Evolutionary conservation across 2,797 vertebrate genomes (phyloP), one percentile per base, ranked within the genome.

Genomic region (Parauchenoglanis ngamensis): DNA sequence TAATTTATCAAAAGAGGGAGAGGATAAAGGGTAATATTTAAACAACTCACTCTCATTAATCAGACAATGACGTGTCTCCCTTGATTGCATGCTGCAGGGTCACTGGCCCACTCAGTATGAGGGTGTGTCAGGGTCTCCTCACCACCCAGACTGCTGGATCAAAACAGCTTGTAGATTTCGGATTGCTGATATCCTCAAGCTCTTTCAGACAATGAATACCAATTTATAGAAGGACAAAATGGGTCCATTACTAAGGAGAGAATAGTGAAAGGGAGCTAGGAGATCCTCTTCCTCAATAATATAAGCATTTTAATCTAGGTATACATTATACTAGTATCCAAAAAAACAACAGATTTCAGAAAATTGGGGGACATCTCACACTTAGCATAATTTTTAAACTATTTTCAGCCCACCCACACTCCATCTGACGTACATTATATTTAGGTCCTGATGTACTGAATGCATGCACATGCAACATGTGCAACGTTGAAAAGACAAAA

Each of bases 41-140:
- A 86, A 89, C 90, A 88, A 89, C 90, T 90, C 85, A 84, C 89
- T 91, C 85, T 88, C 88, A 91, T 90, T 92, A 90, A 91, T 91
- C 90, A 89, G 91, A 86, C 77, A 72, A 75, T 87, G 52, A 80
- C 76, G 67, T 77, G 73, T 75, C 72, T 68, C 73, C 83, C 80
- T 86, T 65, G 68, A 88, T 85, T 77, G 83, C 83, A 67, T 21
- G 75, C 84, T 46, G 78, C 87, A 82, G 83, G 90, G 87, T 88
- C 87, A 72, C 84, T 31, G 80, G 68, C 78, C 82, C 80, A 19
- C 70, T 81, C 63, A 17, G 23, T 73, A 54, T 6, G 46, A 76
- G 80, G 67, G 57, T 35, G 70, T 59, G 57, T 84, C 83, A 80
- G 65, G 76, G 80, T 88, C 83, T 86, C 87, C 80, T 89, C 84